These are phyloP conservation scores for Barbus barbus DNA, from an alignment of 2,113 vertebrate genomes.

Conservation along the genomic window DNA sequence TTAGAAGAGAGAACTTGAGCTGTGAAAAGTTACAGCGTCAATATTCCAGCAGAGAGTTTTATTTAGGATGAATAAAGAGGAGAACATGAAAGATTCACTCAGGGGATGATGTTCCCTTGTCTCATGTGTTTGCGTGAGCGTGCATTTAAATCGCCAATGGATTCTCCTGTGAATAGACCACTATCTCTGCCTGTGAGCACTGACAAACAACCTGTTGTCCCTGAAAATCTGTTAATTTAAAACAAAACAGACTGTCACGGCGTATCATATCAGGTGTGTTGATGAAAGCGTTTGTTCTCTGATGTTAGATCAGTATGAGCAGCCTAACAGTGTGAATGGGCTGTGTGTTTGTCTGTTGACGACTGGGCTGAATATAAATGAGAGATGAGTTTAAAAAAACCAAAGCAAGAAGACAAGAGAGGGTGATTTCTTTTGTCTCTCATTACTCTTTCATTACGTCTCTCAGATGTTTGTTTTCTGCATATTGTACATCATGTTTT, in stretches of 20 bases:
- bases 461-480: background rate
- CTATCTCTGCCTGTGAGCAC: background rate
- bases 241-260: background rate
- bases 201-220: background rate
- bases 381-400: background rate
- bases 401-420: background rate
- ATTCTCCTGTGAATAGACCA: background rate
- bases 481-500: background rate
- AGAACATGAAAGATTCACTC: conserved; percentile 28
- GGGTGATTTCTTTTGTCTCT: background rate
- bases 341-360: background rate
- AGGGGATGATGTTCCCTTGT: background rate
- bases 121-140: conserved; percentile 25
- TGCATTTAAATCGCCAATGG: conserved; percentile 28
- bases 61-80: background rate
- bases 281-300: conserved; percentile 11
- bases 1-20: background rate
- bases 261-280: background rate
- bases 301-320: conserved; percentile 16
- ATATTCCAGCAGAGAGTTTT: conserved; percentile 41
- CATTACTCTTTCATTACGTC: background rate
- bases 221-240: background rate
- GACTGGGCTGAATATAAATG: background rate
- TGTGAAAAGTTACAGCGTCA: background rate
- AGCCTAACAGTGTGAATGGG: background rate